Percentiles rank a stretch among this genome's conserved stretches.
Conservation (phyloP, 2,113 vertebrate species). For the Petromus typicus region DNA sequence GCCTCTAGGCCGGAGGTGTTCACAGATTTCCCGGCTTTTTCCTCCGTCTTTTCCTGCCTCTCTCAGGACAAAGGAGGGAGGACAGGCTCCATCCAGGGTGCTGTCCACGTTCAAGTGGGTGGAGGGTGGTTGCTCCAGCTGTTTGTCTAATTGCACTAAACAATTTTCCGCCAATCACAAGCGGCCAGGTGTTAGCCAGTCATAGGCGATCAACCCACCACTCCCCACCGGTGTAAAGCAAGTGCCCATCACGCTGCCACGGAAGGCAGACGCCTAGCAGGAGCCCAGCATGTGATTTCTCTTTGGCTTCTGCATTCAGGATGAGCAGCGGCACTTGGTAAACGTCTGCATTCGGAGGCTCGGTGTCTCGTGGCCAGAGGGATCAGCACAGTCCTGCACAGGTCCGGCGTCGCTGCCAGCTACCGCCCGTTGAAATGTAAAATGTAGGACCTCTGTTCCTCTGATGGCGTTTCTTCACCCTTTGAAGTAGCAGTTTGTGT, state of each 20-base stretch:
- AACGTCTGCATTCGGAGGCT: neutral
- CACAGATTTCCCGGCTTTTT: neutral
- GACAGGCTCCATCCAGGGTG: neutral
- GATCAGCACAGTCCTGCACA: neutral
- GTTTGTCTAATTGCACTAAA: neutral
- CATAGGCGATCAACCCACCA: neutral
- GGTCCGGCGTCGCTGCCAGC: neutral
- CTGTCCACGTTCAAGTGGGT: neutral
- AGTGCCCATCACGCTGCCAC: neutral
- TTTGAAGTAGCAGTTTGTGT: too few species aligned
- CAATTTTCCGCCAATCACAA: neutral
- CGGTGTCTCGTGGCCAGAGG: neutral
- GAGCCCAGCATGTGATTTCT: neutral
- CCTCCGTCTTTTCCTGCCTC: neutral
- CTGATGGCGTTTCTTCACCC: too few species aligned
- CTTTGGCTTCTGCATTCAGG: neutral
- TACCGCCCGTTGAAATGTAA: too few species aligned
- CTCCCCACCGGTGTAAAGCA: neutral
- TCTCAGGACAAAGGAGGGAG: neutral
- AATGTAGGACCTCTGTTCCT: too few species aligned
- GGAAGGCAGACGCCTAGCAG: neutral
- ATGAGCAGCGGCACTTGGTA: neutral
- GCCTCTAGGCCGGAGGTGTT: neutral
- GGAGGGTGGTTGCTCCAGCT: neutral
- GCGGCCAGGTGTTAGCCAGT: neutral